These are phyloP conservation scores for Lutjanus campechanus DNA, from an alignment of 2,797 vertebrate genomes.

Conservation along the genomic window DNA sequence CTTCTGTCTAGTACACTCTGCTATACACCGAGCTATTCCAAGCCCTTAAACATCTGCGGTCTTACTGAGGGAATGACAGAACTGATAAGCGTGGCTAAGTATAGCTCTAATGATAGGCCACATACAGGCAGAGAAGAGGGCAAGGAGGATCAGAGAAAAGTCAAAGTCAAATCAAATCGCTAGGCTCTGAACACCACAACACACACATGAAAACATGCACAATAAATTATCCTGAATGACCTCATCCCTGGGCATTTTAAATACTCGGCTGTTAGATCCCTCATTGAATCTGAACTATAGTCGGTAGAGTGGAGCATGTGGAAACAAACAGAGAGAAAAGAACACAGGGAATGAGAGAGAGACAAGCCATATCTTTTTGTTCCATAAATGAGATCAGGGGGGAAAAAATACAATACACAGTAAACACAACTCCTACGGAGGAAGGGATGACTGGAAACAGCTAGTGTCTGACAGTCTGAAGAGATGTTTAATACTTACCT, in stretches of 20 bases:
- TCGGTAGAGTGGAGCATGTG: not conserved
- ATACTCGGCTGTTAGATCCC: not conserved
- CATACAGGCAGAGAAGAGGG: conserved; percentile 56
- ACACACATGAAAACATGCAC: conserved; percentile 7
- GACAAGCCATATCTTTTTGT: not conserved
- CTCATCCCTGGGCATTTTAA: conserved; percentile 5
- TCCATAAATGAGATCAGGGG: not conserved
- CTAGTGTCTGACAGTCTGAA: not conserved
- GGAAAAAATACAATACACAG: not conserved
- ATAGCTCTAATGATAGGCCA: conserved; percentile 74
- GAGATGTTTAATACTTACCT: conserved; percentile 7
- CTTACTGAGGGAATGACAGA: conserved; percentile 54
- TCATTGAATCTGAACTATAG: conserved; percentile 10
- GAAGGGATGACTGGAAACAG: conserved; percentile 9
- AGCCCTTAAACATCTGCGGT: conserved; percentile 67
- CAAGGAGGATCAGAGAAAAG: conserved; percentile 70
- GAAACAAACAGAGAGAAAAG: conserved; percentile 5
- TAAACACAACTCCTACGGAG: not conserved
- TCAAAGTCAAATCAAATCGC: conserved; percentile 62
- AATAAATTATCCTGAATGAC: conserved; percentile 12
- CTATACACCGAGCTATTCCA: conserved; percentile 55
- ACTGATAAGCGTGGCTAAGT: conserved; percentile 76
- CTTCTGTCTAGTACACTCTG: conserved; percentile 16
- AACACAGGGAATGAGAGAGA: not conserved
- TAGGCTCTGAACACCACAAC: conserved; percentile 6